Conservation (phyloP, 2,888 invertebrate genomes). For the Hirtodrosophila cameraria region DNA sequence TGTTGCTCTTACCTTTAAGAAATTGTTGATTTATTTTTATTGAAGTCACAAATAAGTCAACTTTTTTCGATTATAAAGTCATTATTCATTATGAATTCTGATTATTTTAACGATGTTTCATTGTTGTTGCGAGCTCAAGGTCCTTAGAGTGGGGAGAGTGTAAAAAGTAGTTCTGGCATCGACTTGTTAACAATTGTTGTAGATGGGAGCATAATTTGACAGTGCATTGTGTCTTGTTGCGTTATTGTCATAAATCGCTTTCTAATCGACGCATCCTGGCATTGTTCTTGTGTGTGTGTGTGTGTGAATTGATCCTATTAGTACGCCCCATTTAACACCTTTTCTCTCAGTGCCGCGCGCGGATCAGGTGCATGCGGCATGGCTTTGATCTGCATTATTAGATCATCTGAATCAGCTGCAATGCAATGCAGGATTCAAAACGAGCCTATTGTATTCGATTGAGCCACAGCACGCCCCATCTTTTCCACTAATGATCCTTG, state of each 20-base stretch:
- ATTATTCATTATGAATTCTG: conserved; percentile 50
- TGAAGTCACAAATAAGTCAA: no score
- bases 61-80: conserved; percentile 45
- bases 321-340: conserved; percentile 83
- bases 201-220: conserved; percentile 13
- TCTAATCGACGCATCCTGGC: conserved; percentile 41
- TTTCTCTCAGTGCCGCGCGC: conserved; percentile 51
- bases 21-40: no score
- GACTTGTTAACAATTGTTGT: conserved; percentile 37
- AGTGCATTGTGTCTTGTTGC: conserved; percentile 33
- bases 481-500: conserved; percentile 48
- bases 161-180: neutral
- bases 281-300: no score
- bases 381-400: conserved; percentile 36
- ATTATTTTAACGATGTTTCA: conserved; percentile 26
- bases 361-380: conserved; percentile 48
- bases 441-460: conserved; percentile 39
- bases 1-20: no score
- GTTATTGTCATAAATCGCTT: conserved; percentile 56
- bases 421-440: conserved; percentile 16
- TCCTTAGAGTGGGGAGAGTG: conserved; percentile 3
- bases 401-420: conserved; percentile 30
- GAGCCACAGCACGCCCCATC: conserved; percentile 42
- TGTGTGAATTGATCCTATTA: conserved; percentile 79
- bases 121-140: conserved; percentile 33